Evolutionary conservation across 37 sponge, comb jelly and placozoan species (phyloP).

Genomic region (Bolinopsis microptera): DNA sequence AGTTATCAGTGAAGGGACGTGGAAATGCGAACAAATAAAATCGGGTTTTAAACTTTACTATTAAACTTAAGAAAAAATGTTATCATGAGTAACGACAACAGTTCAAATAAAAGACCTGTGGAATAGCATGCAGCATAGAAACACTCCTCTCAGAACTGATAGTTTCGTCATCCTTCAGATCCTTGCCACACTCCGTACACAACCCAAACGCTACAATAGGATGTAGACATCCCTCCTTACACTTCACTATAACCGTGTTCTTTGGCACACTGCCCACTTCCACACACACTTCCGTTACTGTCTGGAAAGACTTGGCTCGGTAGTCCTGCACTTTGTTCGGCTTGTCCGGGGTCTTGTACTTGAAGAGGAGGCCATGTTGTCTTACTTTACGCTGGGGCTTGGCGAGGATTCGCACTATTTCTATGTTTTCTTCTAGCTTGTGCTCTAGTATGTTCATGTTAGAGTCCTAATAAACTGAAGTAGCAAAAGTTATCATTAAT

Average conservation of each 20-base stretch:
- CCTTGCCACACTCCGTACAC: constrained; percentile 43
- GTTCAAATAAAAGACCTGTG: no score
- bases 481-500: no score
- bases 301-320: background rate
- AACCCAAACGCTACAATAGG: constrained; percentile 40
- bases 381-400: background rate
- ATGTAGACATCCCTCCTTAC: constrained; percentile 55
- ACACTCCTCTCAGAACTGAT: background rate
- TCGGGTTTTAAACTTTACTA: no score
- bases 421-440: background rate
- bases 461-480: no score
- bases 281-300: constrained; percentile 25
- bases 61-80: no score
- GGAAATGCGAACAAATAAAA: no score
- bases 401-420: background rate
- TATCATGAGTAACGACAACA: no score
- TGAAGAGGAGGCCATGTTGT: constrained; percentile 14
- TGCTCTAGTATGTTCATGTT: constrained; percentile 46
- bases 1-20: no score
- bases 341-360: background rate
- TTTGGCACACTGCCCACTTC: background rate
- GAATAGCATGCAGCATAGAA: constrained; percentile 58
- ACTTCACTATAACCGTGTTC: background rate
- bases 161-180: constrained; percentile 35
- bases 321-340: background rate